A percentile compares a stretch with the other conserved stretches of the same genome.
These are phyloP conservation scores for Fukomys damarensis DNA, from an alignment of 2,113 vertebrate species.

Conservation along the genomic window DNA sequence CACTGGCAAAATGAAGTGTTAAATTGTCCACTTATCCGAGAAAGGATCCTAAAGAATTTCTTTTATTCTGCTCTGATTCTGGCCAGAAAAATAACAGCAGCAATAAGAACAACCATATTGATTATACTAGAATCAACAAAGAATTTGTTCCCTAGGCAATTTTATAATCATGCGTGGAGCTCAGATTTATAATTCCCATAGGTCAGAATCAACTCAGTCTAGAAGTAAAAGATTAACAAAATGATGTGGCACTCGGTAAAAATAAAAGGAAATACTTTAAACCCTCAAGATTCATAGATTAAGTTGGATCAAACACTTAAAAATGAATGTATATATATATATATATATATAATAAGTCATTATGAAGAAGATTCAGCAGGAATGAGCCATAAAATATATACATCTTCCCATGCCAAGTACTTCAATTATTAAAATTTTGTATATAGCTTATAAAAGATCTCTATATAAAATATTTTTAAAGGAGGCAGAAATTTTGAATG, in stretches of 20 bases:
- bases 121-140: background rate
- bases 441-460: background rate
- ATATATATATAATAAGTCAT: background rate
- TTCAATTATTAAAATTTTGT: conserved; percentile 10
- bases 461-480: background rate
- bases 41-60: background rate
- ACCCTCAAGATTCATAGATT: background rate
- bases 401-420: background rate
- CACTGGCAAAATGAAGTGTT: background rate
- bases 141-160: background rate
- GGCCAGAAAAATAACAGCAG: background rate
- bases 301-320: background rate
- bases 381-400: background rate
- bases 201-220: background rate
- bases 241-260: background rate
- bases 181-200: background rate
- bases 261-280: background rate
- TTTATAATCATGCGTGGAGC: background rate
- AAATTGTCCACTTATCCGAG: background rate
- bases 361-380: background rate
- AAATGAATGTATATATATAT: background rate
- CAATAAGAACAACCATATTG: background rate
- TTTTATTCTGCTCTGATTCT: background rate
- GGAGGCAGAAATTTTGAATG: conserved; percentile 4
- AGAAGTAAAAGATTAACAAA: conserved; percentile 26